Conservation (phyloP, 2,113 vertebrate species). For the Hemiprocne comata region DNA sequence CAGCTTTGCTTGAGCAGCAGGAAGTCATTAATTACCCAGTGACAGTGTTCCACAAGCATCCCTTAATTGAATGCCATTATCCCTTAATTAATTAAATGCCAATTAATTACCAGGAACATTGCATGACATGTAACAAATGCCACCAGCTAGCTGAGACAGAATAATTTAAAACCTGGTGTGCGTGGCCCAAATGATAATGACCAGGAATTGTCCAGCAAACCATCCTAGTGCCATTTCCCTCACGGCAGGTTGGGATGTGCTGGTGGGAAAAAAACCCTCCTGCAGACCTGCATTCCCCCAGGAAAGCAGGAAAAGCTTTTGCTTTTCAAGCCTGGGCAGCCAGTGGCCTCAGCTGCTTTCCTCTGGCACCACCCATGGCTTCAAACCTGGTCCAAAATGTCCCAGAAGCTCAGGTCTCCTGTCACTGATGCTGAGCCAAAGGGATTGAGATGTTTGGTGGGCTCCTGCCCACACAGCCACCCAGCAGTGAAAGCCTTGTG, state of each 20-base stretch:
- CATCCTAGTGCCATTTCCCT: background rate
- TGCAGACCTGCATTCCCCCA: rapidly evolving
- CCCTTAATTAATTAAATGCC: conserved; percentile 68
- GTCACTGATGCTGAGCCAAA: rapidly evolving
- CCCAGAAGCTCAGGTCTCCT: background rate
- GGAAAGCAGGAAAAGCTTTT: background rate
- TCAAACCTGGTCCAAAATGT: background rate
- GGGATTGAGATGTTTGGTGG: background rate
- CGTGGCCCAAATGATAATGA: background rate
- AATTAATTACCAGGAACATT: conserved; percentile 58
- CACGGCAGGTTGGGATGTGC: background rate
- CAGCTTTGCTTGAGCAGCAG: conserved; percentile 19
- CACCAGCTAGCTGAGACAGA: conserved; percentile 25
- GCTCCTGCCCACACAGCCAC: background rate
- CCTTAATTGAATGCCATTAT: conserved; percentile 56
- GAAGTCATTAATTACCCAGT: conserved; percentile 45
- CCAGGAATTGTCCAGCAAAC: background rate
- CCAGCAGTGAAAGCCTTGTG: background rate
- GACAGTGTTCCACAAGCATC: conserved; percentile 16
- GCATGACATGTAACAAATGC: conserved; percentile 31
- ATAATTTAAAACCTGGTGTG: background rate
- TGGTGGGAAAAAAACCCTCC: no score
- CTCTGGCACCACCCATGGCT: background rate
- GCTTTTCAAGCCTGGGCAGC: background rate
- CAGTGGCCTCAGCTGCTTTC: background rate